Conservation (phyloP, 2,888 invertebrate genomes). For the Polietes domitor region DNA sequence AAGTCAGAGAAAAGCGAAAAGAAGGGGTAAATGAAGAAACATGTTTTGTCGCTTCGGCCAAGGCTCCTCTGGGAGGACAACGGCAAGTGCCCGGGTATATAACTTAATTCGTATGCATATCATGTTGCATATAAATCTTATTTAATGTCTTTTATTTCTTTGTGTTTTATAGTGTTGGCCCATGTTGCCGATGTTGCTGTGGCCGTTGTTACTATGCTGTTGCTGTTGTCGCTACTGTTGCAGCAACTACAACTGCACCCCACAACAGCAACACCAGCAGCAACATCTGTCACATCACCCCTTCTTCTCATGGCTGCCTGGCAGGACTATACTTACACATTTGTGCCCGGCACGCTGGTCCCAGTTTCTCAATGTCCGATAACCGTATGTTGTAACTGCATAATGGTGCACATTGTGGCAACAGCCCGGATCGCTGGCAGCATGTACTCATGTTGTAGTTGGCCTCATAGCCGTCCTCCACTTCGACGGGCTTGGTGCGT, state of each 20-base stretch:
- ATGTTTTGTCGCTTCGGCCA: slow-evolving; percentile 2
- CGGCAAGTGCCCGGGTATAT: slow-evolving; percentile 19
- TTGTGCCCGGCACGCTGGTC: slow-evolving; percentile 88
- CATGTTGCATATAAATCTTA: slow-evolving; percentile 66
- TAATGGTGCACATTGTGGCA: slow-evolving; percentile 86
- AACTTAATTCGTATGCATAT: slow-evolving; percentile 65
- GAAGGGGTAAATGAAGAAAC: not conserved
- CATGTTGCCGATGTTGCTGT: slow-evolving; percentile 29
- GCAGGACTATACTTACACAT: slow-evolving; percentile 83
- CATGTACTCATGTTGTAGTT: slow-evolving; percentile 91
- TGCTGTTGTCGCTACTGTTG: slow-evolving; percentile 10
- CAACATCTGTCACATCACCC: not conserved
- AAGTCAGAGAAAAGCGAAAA: not conserved
- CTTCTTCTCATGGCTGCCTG: not conserved
- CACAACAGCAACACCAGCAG: not conserved
- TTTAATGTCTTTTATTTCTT: slow-evolving; percentile 64
- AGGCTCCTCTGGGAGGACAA: not conserved
- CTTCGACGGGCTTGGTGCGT: slow-evolving; percentile 83
- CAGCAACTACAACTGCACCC: slow-evolving; percentile 15
- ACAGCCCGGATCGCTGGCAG: slow-evolving; percentile 85
- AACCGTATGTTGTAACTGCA: slow-evolving; percentile 92
- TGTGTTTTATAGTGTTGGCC: slow-evolving; percentile 19
- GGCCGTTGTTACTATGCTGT: slow-evolving; percentile 4
- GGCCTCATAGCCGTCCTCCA: slow-evolving; percentile 80
- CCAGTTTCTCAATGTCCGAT: slow-evolving; percentile 88